Evolutionary conservation across 2,888 invertebrate species (phyloP).

Genomic region (Phragmatobia fuliginosa): DNA sequence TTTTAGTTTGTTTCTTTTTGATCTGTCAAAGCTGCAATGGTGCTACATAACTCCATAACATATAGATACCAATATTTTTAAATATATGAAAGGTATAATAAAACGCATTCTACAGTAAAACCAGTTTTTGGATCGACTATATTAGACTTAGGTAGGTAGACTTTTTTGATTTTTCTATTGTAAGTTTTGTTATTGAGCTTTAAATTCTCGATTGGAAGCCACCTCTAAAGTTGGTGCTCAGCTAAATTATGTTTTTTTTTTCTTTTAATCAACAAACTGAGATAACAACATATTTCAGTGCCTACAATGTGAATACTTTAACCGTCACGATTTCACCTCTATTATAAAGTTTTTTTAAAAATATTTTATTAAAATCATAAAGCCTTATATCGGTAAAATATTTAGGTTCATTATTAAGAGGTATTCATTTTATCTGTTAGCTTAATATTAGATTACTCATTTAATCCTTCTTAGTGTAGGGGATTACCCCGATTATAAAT

Average conservation of each 20-base stretch:
- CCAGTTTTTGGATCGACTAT: neutral
- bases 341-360: neutral
- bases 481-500: slow-evolving; percentile 15
- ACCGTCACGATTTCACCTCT: neutral
- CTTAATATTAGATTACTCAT: slow-evolving; percentile 31
- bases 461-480: slow-evolving; percentile 29
- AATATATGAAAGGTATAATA: no score
- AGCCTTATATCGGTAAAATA: neutral
- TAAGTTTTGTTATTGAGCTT: no score
- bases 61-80: no score
- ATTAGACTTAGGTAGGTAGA: no score
- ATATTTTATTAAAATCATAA: neutral
- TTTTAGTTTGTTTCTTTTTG: no score
- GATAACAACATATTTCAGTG: neutral
- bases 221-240: neutral
- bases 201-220: neutral
- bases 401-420: neutral
- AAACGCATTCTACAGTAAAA: neutral
- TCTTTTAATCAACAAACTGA: neutral
- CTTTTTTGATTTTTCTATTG: neutral
- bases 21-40: no score
- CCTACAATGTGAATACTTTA: neutral
- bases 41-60: no score
- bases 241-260: neutral
- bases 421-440: no score